These are phyloP conservation scores for Heterochromis multidens DNA, from an alignment of 2,113 vertebrate genomes.

Conservation along the genomic window DNA sequence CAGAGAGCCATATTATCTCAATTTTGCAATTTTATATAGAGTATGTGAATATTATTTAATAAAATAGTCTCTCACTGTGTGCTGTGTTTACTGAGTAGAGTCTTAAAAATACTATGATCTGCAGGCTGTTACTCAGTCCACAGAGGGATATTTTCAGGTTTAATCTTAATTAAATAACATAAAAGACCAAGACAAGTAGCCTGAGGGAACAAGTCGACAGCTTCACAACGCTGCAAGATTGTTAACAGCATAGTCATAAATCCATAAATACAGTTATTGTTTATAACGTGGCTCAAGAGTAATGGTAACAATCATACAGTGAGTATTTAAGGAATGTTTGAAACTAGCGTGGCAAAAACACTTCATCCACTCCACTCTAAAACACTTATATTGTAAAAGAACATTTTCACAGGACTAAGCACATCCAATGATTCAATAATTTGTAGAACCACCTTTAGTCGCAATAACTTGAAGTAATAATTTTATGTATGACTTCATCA, in stretches of 20 bases:
- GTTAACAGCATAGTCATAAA: constrained; percentile 10
- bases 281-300: not conserved
- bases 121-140: not conserved
- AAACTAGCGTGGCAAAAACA: not conserved
- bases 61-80: not conserved
- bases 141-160: not conserved
- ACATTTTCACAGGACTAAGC: not conserved
- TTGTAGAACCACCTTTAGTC: not conserved
- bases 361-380: not conserved
- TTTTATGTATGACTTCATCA: not conserved
- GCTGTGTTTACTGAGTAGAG: not conserved
- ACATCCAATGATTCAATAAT: not conserved
- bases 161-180: constrained; percentile 31
- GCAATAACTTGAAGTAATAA: not conserved
- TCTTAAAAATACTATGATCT: not conserved
- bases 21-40: not conserved
- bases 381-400: not conserved
- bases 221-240: not conserved
- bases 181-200: constrained; percentile 17
- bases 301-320: not conserved
- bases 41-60: not conserved
- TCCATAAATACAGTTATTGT: not conserved
- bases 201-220: not conserved
- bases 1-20: not conserved
- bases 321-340: not conserved